A percentile compares a stretch with the other conserved stretches of the same genome.
Evolutionary conservation across 2,888 invertebrate species (phyloP).

Genomic region (Agrochola litura): DNA sequence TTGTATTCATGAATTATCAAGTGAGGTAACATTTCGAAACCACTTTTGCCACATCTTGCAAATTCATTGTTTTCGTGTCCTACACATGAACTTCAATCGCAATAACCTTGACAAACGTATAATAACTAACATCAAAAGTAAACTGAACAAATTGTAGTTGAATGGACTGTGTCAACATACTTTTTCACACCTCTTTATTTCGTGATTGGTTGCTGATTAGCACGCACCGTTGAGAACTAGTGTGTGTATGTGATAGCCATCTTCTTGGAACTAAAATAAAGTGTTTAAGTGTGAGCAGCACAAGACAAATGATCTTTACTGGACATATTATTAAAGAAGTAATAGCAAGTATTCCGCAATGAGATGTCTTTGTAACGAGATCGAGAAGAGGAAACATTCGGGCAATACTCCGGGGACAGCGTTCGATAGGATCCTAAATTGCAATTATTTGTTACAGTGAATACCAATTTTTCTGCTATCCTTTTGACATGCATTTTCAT

Average conservation of each 20-base stretch:
- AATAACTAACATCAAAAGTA: slow-evolving; percentile 25
- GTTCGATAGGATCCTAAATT: slow-evolving; percentile 24
- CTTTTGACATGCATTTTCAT: slow-evolving; percentile 3
- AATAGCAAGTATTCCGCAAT: slow-evolving; percentile 14
- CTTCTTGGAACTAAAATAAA: slow-evolving; percentile 30
- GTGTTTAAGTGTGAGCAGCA: slow-evolving; percentile 1
- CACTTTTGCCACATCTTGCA: background rate
- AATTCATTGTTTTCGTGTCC: slow-evolving; percentile 11
- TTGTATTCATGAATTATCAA: slow-evolving; percentile 21
- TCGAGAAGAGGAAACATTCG: slow-evolving; percentile 10
- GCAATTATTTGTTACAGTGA: slow-evolving; percentile 39
- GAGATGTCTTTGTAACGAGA: slow-evolving; percentile 13
- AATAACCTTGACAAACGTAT: slow-evolving; percentile 36
- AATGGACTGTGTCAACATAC: slow-evolving; percentile 57
- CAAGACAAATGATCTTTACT: slow-evolving; percentile 14
- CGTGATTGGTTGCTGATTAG: slow-evolving; percentile 56
- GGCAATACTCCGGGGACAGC: slow-evolving; percentile 16
- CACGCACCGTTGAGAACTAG: slow-evolving; percentile 34
- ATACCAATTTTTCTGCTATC: slow-evolving; percentile 20
- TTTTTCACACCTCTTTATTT: slow-evolving; percentile 57
- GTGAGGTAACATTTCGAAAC: background rate
- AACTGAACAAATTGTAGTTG: slow-evolving; percentile 54
- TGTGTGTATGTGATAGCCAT: slow-evolving; percentile 33
- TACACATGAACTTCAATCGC: slow-evolving; percentile 31
- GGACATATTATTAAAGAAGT: slow-evolving; percentile 14